These are phyloP conservation scores for Prinia subflava DNA, from an alignment of 2,113 vertebrate species.

Conservation along the genomic window DNA sequence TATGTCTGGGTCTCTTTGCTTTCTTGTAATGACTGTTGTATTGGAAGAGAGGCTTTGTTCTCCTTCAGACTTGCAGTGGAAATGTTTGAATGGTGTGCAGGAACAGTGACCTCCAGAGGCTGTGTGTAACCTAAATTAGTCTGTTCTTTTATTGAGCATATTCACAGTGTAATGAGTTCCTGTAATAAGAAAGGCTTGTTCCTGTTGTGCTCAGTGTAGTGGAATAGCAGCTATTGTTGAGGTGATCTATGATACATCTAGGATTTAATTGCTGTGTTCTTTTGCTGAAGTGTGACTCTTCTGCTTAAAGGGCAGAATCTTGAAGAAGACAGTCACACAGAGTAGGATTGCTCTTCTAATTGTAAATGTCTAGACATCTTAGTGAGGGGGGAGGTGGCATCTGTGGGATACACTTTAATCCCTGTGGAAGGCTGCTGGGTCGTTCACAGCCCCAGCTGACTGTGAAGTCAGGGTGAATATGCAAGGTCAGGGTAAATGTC, in stretches of 20 bases:
- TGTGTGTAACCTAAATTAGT: not conserved
- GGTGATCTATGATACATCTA: accelerated
- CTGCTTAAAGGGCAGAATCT: not conserved
- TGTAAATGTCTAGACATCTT: not conserved
- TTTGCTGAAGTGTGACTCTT: not conserved
- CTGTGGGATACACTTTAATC: not conserved
- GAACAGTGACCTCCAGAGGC: not conserved
- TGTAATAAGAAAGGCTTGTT: not conserved
- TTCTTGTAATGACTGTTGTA: not conserved
- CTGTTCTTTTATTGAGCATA: not conserved
- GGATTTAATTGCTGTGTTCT: not conserved
- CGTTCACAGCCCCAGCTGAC: not conserved
- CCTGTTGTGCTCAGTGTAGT: not conserved
- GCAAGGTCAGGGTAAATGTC: not conserved
- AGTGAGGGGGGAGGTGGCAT: not conserved
- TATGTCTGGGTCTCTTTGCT: not conserved
- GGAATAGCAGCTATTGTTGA: not conserved
- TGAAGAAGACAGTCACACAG: not conserved
- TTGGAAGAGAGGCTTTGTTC: not conserved
- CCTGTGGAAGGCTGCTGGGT: not conserved
- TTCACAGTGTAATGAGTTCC: not conserved
- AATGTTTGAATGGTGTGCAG: not conserved
- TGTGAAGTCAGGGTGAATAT: not conserved
- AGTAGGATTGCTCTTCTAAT: not conserved
- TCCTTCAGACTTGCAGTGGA: not conserved